phyloP scores from a whole-genome alignment of 1,140 invertebrate genomes.

The Neuroterus valhalla region DNA sequence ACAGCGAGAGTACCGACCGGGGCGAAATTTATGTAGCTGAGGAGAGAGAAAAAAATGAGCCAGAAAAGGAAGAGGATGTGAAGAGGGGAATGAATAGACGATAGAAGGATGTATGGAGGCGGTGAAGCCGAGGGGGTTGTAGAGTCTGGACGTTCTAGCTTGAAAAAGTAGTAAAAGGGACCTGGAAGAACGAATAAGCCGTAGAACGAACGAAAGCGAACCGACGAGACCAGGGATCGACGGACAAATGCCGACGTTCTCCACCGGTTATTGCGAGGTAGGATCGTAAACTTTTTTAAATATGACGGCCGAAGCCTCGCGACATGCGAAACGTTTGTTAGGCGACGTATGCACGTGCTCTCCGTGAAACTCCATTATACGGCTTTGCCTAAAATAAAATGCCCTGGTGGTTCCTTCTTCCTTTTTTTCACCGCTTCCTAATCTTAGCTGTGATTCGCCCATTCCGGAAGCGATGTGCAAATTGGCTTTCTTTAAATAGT shows the following conservation, averaged over 20 bases:
- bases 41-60: conserved; percentile 59
- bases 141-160: conserved; percentile 49
- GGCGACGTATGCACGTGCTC: conserved; percentile 36
- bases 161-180: conserved; percentile 61
- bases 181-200: conserved; percentile 52
- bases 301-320: conserved; percentile 58
- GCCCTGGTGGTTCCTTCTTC: conserved; percentile 42
- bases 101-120: conserved; percentile 43
- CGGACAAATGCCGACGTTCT: conserved; percentile 35
- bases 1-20: conserved; percentile 64
- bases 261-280: conserved; percentile 28
- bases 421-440: conserved; percentile 41
- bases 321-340: conserved; percentile 44
- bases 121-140: conserved; percentile 44
- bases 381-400: conserved; percentile 60
- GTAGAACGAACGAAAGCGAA: conserved; percentile 42
- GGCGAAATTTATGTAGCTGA: conserved; percentile 68
- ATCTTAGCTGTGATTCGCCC: conserved; percentile 43
- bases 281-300: conserved; percentile 66
- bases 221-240: neutral
- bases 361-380: conserved; percentile 50
- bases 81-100: conserved; percentile 44
- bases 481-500: too few relatives aligned
- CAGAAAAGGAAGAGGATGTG: conserved; percentile 49
- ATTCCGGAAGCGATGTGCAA: too few relatives aligned